phyloP scores from a whole-genome alignment of 1,140 invertebrate species.

The Drosophila tsacasi region DNA sequence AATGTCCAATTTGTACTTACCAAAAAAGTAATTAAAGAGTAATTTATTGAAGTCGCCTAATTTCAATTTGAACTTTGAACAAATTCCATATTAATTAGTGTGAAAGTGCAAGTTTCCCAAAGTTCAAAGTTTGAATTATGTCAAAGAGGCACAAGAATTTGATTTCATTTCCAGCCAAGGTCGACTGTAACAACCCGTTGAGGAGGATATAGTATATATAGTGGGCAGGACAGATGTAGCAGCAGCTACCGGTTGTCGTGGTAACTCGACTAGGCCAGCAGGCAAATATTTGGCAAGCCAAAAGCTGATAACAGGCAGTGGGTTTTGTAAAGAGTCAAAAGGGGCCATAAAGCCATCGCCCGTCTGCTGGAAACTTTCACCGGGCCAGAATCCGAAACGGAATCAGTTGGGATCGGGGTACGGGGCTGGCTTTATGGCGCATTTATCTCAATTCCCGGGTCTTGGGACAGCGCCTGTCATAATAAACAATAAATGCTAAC shows the following conservation, averaged over 20 bases:
- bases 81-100: constrained; percentile 5
- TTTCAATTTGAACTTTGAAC: not conserved
- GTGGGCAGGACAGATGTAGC: constrained; percentile 9
- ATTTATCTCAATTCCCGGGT: constrained; percentile 75
- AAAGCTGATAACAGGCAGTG: constrained; percentile 53
- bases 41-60: not conserved
- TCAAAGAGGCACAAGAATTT: not conserved
- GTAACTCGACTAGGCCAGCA: constrained; percentile 18
- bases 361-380: constrained; percentile 50
- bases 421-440: constrained; percentile 58
- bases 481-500: constrained; percentile 81
- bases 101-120: not conserved
- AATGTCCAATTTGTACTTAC: not conserved
- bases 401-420: constrained; percentile 12
- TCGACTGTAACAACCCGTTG: constrained; percentile 7
- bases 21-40: constrained; percentile 5
- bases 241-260: constrained; percentile 33
- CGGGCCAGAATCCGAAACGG: constrained; percentile 8
- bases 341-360: constrained; percentile 52
- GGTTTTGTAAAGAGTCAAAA: constrained; percentile 42
- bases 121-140: constrained; percentile 20
- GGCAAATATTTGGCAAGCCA: constrained; percentile 51
- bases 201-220: constrained; percentile 1
- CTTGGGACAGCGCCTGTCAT: constrained; percentile 41
- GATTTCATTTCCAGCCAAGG: constrained; percentile 22